Percentiles rank a stretch among this genome's conserved stretches.
Evolutionary conservation across 2,113 vertebrate genomes (phyloP).

Genomic region (Falcunculus frontatus): DNA sequence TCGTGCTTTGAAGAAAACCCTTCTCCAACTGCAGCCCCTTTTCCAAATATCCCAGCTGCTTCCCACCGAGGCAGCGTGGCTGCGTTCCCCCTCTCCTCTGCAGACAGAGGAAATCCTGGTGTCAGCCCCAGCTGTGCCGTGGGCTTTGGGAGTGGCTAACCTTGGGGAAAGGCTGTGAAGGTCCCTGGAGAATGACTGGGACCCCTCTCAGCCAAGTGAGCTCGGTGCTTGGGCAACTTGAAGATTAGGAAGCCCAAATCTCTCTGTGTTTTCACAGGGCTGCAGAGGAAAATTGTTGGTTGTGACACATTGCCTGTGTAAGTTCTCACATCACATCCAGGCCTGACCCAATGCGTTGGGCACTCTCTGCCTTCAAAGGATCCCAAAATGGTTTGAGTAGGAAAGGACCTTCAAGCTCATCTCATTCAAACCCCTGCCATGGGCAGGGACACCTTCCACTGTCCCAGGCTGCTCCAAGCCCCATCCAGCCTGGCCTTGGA

Average conservation of each 20-base stretch:
- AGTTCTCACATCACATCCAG: neutral
- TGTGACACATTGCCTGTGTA: fast-evolving
- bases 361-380: neutral
- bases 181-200: neutral
- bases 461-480: neutral
- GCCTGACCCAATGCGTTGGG: neutral
- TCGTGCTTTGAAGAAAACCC: neutral
- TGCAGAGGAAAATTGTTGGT: neutral
- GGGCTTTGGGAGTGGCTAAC: neutral
- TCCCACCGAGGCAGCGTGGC: fast-evolving
- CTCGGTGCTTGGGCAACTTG: neutral
- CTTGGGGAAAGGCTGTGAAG: neutral
- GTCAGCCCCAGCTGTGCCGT: fast-evolving
- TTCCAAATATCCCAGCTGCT: neutral
- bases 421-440: fast-evolving
- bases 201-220: neutral
- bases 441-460: neutral
- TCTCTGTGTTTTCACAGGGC: fast-evolving
- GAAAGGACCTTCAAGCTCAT: neutral
- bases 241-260: neutral
- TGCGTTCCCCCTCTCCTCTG: neutral
- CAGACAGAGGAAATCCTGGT: neutral
- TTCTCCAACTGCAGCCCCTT: neutral
- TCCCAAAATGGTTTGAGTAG: neutral
- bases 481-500: fast-evolving